These are phyloP conservation scores for Machaerirhynchus nigripectus DNA, from an alignment of 2,113 vertebrate species.

Conservation along the genomic window DNA sequence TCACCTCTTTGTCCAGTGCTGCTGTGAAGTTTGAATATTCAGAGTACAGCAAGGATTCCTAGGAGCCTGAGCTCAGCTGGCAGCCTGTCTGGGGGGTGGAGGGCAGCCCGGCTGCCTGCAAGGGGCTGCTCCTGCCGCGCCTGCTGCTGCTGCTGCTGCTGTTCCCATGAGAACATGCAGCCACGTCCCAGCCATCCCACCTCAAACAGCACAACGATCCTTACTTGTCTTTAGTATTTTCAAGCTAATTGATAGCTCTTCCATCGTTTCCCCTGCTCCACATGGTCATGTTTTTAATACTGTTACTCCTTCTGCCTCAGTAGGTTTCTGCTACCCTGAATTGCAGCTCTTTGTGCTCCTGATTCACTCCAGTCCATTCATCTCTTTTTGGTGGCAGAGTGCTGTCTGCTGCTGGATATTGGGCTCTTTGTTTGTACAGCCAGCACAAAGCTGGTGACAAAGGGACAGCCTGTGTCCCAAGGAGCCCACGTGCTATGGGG, in stretches of 20 bases:
- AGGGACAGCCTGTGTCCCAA: slow-evolving; percentile 8
- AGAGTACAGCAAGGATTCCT: neutral
- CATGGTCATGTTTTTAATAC: slow-evolving; percentile 33
- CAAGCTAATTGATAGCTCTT: neutral
- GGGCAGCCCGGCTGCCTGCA: neutral
- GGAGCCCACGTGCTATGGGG: neutral
- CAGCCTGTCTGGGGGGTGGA: neutral
- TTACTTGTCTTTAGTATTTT: neutral
- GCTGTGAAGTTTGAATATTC: neutral
- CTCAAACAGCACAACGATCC: neutral
- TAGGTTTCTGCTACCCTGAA: slow-evolving; percentile 26
- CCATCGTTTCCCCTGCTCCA: slow-evolving; percentile 1
- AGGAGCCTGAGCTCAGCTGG: neutral
- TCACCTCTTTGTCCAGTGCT: neutral
- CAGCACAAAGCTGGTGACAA: slow-evolving; percentile 32
- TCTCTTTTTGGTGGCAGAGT: slow-evolving; percentile 32
- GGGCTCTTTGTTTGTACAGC: slow-evolving; percentile 50
- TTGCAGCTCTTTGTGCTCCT: slow-evolving; percentile 43
- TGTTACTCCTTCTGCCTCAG: slow-evolving; percentile 49
- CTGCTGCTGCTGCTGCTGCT: neutral
- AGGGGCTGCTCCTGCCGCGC: neutral
- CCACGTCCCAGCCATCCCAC: neutral
- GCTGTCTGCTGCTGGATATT: slow-evolving; percentile 55
- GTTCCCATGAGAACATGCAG: neutral
- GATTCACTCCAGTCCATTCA: slow-evolving; percentile 61